These are phyloP conservation scores for Lucilia sericata DNA, from an alignment of 1,140 invertebrate genomes.

Conservation along the genomic window DNA sequence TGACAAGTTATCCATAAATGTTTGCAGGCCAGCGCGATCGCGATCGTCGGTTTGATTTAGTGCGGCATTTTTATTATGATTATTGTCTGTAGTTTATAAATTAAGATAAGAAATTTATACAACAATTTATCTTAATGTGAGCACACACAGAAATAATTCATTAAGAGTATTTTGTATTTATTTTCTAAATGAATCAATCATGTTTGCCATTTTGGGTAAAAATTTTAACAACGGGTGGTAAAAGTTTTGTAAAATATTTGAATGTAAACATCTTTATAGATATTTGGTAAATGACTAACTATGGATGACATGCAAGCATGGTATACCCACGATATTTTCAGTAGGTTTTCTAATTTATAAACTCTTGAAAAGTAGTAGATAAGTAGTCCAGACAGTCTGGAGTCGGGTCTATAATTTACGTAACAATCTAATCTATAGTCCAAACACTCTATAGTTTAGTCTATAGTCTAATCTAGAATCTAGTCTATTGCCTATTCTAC, in stretches of 20 bases:
- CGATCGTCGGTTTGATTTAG: not conserved
- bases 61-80: constrained; percentile 31
- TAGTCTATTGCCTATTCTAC: no score
- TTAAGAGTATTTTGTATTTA: not conserved
- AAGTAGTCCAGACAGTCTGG: no score
- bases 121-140: not conserved
- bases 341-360: no score
- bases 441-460: no score
- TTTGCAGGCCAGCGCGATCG: not conserved
- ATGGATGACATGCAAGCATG: not conserved
- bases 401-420: no score
- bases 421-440: no score
- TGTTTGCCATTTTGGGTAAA: not conserved
- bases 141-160: not conserved
- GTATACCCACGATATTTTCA: no score
- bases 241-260: constrained; percentile 3
- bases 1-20: constrained; percentile 43
- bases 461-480: no score
- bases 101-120: constrained; percentile 35
- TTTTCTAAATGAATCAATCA: not conserved
- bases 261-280: constrained; percentile 27
- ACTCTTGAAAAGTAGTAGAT: no score
- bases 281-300: not conserved
- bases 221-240: constrained; percentile 32
- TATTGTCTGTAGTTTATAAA: constrained; percentile 22